Percentiles rank a stretch among this genome's conserved stretches.
phyloP scores from a whole-genome alignment of 1,140 invertebrate species.

The Musca vetustissima region DNA sequence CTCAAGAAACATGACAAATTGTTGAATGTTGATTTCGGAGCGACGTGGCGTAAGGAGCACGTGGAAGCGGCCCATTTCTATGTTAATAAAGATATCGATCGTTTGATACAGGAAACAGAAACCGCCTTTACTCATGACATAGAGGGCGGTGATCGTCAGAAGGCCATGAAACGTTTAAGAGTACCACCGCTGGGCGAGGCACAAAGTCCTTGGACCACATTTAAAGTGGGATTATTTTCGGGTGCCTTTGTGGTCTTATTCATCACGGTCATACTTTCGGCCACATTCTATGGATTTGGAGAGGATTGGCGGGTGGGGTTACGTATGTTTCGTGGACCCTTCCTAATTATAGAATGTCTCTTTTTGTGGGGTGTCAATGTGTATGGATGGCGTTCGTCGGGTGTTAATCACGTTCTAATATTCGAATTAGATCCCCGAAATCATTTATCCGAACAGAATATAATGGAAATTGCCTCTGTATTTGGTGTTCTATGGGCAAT shows the following conservation, averaged over 20 bases:
- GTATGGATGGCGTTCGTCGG: conserved; percentile 85
- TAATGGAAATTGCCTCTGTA: conserved; percentile 85
- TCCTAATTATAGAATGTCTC: conserved; percentile 80
- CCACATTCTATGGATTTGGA: conserved; percentile 57
- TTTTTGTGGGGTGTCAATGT: conserved; percentile 88
- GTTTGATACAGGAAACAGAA: conserved; percentile 83
- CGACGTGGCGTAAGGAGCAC: conserved; percentile 75
- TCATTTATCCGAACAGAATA: conserved; percentile 81
- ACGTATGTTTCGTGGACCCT: conserved; percentile 77
- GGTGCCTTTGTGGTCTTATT: conserved; percentile 80
- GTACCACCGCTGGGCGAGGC: conserved; percentile 86
- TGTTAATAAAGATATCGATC: conserved; percentile 84
- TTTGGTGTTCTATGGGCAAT: conserved; percentile 84
- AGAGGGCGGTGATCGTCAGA: conserved; percentile 79
- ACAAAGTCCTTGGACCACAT: conserved; percentile 80
- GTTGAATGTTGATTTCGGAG: conserved; percentile 62
- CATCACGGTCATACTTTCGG: conserved; percentile 71
- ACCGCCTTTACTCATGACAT: conserved; percentile 78
- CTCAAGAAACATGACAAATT: conserved; percentile 92
- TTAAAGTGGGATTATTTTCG: conserved; percentile 80
- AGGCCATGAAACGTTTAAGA: conserved; percentile 83
- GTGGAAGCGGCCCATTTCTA: conserved; percentile 84
- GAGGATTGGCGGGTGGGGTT: conserved; percentile 60
- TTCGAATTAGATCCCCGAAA: conserved; percentile 91
- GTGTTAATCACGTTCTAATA: conserved; percentile 84